Percentiles rank a stretch among this genome's conserved stretches.
Evolutionary conservation across 2,113 vertebrate genomes (phyloP).

Genomic region (Ifrita kowaldi): DNA sequence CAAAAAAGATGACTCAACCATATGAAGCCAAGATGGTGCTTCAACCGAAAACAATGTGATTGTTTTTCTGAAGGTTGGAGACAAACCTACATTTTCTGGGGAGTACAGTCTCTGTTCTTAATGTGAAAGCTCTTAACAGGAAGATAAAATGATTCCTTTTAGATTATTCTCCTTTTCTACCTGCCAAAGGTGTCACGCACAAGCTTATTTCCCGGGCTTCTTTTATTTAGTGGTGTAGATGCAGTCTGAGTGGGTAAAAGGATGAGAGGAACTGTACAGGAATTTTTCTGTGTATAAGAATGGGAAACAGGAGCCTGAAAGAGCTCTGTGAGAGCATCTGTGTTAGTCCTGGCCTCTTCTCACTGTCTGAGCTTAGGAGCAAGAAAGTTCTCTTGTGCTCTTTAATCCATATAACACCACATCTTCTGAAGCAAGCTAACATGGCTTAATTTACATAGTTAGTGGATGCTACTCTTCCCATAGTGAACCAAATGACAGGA

Average conservation of each 20-base stretch:
- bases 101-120: background rate
- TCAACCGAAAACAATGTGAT: background rate
- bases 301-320: background rate
- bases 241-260: background rate
- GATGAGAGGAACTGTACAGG: background rate
- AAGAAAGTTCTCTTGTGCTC: background rate
- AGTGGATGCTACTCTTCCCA: background rate
- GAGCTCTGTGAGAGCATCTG: background rate
- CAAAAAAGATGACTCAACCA: background rate
- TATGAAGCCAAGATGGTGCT: background rate
- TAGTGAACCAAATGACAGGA: background rate
- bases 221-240: background rate
- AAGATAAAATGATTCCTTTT: background rate
- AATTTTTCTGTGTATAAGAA: background rate
- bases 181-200: accelerated
- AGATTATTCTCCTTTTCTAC: background rate
- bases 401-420: background rate
- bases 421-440: background rate
- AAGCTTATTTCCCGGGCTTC: background rate
- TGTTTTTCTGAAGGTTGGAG: background rate
- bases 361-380: accelerated
- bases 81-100: background rate
- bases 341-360: background rate
- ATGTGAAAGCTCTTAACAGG: background rate
- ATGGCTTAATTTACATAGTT: background rate